These are phyloP conservation scores for Micromys minutus DNA, from an alignment of 2,113 vertebrate species.

Conservation along the genomic window DNA sequence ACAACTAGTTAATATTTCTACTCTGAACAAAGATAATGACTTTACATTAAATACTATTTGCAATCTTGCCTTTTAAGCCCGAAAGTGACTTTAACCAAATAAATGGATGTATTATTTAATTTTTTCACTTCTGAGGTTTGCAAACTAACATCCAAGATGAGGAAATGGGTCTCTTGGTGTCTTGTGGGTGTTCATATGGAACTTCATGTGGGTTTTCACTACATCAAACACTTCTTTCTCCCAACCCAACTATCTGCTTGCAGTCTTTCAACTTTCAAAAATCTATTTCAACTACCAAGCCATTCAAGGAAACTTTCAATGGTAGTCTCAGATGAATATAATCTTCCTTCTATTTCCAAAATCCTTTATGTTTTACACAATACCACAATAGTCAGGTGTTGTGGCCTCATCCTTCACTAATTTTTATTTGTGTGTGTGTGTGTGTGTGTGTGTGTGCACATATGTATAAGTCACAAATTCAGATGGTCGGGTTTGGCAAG, in stretches of 20 bases:
- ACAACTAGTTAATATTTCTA: constrained; percentile 13
- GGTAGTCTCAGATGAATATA: background rate
- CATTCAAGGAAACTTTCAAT: constrained; percentile 26
- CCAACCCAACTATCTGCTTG: background rate
- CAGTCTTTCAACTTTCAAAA: constrained; percentile 34
- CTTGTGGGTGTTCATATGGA: background rate
- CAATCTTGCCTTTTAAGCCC: background rate
- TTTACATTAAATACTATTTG: constrained; percentile 23
- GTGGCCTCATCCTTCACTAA: background rate
- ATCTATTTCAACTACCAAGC: constrained; percentile 16
- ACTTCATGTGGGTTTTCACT: background rate
- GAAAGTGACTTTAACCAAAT: background rate
- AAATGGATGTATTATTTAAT: background rate
- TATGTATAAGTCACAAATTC: background rate
- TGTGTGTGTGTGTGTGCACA: background rate
- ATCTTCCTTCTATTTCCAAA: background rate
- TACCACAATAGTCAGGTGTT: background rate
- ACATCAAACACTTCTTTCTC: background rate
- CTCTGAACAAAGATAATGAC: background rate
- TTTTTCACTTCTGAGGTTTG: background rate
- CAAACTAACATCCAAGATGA: constrained; percentile 2
- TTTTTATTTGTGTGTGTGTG: background rate
- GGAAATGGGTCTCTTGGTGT: background rate
- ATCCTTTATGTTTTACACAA: background rate
- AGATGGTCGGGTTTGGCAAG: background rate